Evolutionary conservation across 2,797 vertebrate species (phyloP).

Genomic region (Lacerta viridis): DNA sequence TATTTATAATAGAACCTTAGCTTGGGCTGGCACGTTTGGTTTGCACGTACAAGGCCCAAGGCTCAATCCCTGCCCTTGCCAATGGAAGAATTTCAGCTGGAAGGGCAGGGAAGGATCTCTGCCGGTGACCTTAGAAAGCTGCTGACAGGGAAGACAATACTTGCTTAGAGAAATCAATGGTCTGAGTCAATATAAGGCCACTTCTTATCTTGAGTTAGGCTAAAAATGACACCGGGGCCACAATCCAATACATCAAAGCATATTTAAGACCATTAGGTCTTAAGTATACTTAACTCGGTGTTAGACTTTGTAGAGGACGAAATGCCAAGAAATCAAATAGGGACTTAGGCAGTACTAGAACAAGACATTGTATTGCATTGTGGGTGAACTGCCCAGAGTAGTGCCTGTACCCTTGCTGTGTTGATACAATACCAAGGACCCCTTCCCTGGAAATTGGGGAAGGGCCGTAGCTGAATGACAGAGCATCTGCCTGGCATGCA

Average conservation of each 20-base stretch:
- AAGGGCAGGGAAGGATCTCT: neutral
- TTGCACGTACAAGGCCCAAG: neutral
- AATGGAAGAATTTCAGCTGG: neutral
- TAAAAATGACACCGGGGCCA: too few relatives aligned
- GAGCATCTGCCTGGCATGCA: too few relatives aligned
- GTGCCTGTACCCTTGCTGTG: too few relatives aligned
- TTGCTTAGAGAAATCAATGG: neutral
- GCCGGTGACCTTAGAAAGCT: neutral
- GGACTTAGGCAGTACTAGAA: too few relatives aligned
- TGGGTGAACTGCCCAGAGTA: too few relatives aligned
- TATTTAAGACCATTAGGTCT: neutral
- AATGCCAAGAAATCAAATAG: too few relatives aligned
- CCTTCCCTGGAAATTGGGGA: too few relatives aligned
- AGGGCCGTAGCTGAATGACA: too few relatives aligned
- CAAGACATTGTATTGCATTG: too few relatives aligned
- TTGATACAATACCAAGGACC: too few relatives aligned
- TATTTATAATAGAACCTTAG: constrained; percentile 2
- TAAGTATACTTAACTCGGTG: neutral
- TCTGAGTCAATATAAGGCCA: neutral
- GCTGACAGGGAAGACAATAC: neutral
- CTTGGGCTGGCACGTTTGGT: neutral
- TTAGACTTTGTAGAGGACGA: too few relatives aligned
- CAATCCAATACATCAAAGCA: neutral
- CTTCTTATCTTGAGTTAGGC: neutral
- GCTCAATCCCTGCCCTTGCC: neutral